Base-by-base conservation (phyloP, 2,888 invertebrate species). In the Nomada fabriciana region DNA sequence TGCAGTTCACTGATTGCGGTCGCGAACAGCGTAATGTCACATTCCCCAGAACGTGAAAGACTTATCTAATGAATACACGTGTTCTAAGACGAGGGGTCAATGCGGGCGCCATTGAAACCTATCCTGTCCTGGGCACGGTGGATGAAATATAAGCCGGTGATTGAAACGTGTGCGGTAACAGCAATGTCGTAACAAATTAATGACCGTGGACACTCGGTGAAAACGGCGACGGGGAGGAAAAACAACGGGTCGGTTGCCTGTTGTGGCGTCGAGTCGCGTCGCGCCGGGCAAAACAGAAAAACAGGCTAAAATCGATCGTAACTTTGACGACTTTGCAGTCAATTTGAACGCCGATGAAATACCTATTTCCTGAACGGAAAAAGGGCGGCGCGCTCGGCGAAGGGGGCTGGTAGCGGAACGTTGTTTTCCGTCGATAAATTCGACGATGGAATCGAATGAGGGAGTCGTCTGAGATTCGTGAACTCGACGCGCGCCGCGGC, bases 401-500 rank as follows among this genome's bases (percentile, higher is more conserved):
- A 47, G 13, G 52, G 68, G 75, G 67, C 53, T 73, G 80, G 60
- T 64, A 76, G 61, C 78, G 64, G 68, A 69, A 71, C 83, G 87
- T 88, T 88, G 88, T 88, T 88, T 89, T 87, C 84, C 81, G 81
- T 80, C 89, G 89, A 88, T 88, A 88, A 89, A 88, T 88, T 88
- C 82, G 76, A 80, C 86, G 87, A 87, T 86, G 89, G 80, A 87
- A 89, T 88, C 89, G 84, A 86, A 87, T 81, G 80, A 83, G 84
- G 76, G 76, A 86, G 79, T 76, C 76, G 80, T 80, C 83, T 77
- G 71, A 77, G 76, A 83, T 77, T 85, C 74, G 78, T 80, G 78
- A 65, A 64, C 77, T 76, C 86, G 76, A 43, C 75, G 76, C n/a
- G 36, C 36, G 75, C 57, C 61, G 71, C 80, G 74, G 71, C 67